Percentiles rank a stretch among this genome's conserved stretches.
These are phyloP conservation scores for Cercopithecus mona DNA, from an alignment of 2,113 vertebrate species.

Conservation along the genomic window DNA sequence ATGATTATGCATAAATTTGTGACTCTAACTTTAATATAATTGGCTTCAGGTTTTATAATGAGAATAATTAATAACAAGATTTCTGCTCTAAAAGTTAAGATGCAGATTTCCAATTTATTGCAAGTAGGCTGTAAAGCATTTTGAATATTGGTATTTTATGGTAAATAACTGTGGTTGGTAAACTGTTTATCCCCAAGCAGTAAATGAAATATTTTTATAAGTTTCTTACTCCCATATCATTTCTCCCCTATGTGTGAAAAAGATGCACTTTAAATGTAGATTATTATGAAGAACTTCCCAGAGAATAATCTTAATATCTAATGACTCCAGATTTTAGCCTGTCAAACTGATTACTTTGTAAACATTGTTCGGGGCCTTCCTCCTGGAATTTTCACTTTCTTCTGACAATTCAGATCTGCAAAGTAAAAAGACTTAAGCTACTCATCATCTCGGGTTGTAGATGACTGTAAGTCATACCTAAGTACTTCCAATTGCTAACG, in stretches of 20 bases:
- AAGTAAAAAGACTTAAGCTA: background rate
- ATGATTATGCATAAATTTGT: constrained; percentile 29
- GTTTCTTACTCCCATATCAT: constrained; percentile 49
- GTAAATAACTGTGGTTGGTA: constrained; percentile 77
- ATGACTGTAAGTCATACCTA: background rate
- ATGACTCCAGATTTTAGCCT: constrained; percentile 29
- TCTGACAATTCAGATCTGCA: background rate
- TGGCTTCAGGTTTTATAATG: constrained; percentile 64
- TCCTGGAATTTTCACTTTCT: background rate
- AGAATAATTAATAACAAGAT: constrained; percentile 74
- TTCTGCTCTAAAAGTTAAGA: constrained; percentile 71
- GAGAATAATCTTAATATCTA: constrained; percentile 65
- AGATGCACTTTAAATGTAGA: constrained; percentile 49
- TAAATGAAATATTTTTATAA: constrained; percentile 69
- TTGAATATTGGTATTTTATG: constrained; percentile 65
- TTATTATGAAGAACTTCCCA: constrained; percentile 72
- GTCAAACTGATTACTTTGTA: constrained; percentile 75
- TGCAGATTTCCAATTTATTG: constrained; percentile 50
- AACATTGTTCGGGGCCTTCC: background rate
- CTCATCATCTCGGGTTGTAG: background rate
- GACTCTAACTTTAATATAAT: constrained; percentile 65
- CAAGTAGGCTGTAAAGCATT: constrained; percentile 1
- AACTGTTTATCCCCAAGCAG: constrained; percentile 68
- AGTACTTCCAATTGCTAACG: background rate
- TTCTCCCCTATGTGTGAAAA: background rate